Evolutionary conservation across 1,140 invertebrate species (phyloP), one percentile per base, ranked within the genome.

Genomic region (Paramacrobiotus metropolitanus): DNA sequence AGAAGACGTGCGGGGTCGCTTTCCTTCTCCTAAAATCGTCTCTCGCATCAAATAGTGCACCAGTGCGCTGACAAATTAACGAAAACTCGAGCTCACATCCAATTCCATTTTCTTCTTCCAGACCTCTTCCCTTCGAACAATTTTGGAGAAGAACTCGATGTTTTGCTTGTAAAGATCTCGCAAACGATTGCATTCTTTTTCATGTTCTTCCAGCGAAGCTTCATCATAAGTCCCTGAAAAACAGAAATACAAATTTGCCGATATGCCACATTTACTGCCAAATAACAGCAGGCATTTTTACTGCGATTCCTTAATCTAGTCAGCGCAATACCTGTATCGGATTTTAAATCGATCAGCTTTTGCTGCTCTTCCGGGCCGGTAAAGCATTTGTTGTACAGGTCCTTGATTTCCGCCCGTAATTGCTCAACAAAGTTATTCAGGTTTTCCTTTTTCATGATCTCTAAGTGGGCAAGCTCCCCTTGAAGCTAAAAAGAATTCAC

Each of bases 1-100:
- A 86, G 81, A 68, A 83, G 87, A 1, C 87, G 77, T 64, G 83
- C 81, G 0, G 85, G 83, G 68, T 86, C 82, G 28, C 78, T 78
- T 1, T 81, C 81, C 65, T 81, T 81, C 60, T 66, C 70, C 68
- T 73, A 66, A 15, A 66, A 65, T 30, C 59, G 34, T n/a, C n/a
- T n/a, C n/a, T n/a, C n/a, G n/a, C n/a, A n/a, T n/a, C n/a, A n/a
- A n/a, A n/a, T n/a, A n/a, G n/a, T n/a, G n/a, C n/a, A n/a, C n/a
- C n/a, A 9, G 34, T 40, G 9, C 9, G n/a, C 34, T n/a, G 34
- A 62, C 20, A 61, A 60, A 31, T 59, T n/a, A 59, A 64, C 2
- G 1, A 44, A 29, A 40, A 60, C n/a, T 9, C n/a, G 28, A 62
- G n/a, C 61, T 24, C 18, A 77, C 76, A 63, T 85, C 81, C 4